These are phyloP conservation scores for Empis stercorea DNA, from an alignment of 2,888 invertebrate genomes.

Conservation along the genomic window DNA sequence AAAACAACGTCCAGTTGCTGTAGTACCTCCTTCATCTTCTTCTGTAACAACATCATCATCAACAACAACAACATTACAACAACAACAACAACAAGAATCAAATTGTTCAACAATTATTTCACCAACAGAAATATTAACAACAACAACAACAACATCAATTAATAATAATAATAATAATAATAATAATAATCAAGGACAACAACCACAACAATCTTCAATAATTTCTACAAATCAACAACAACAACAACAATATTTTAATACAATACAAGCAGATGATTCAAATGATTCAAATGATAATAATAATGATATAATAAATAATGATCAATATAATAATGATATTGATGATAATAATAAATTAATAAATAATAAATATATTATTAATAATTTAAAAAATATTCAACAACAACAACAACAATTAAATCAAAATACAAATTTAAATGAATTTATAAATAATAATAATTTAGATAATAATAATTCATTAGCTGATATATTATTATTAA, in stretches of 20 bases:
- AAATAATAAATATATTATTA: not conserved
- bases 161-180: no score
- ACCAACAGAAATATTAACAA: not conserved
- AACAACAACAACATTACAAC: not conserved
- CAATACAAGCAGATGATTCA: not conserved
- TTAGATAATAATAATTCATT: slow-evolving; percentile 6
- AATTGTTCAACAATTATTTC: not conserved
- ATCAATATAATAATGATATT: not conserved
- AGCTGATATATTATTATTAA: slow-evolving; percentile 15
- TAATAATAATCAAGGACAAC: not conserved
- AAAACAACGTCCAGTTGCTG: slow-evolving; percentile 41
- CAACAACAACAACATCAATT: no score
- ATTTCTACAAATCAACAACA: not conserved
- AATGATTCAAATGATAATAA: not conserved
- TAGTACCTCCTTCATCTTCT: slow-evolving; percentile 36
- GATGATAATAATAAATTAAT: slow-evolving; percentile 3
- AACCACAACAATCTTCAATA: not conserved
- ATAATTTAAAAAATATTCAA: not conserved
- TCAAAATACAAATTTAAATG: not conserved
- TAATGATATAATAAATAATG: not conserved
- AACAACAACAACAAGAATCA: not conserved
- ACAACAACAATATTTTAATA: not conserved
- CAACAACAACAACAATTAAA: slow-evolving; percentile 8
- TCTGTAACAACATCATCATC: slow-evolving; percentile 8
- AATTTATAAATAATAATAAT: not conserved